Conservation (phyloP, 2,888 invertebrate species). For the Neocrepidodera transversa region DNA sequence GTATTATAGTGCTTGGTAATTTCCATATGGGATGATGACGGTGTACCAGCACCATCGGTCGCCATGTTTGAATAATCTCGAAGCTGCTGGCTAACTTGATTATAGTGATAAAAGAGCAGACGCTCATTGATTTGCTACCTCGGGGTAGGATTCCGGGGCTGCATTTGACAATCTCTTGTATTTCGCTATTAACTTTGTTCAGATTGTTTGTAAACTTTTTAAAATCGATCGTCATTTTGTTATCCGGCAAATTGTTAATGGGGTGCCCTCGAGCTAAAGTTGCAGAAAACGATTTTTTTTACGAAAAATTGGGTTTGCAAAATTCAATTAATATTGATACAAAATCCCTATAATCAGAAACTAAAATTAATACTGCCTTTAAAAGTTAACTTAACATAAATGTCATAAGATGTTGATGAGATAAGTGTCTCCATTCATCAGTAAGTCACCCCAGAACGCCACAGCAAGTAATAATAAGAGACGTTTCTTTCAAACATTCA, state of each 20-base stretch:
- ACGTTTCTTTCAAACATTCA: no score
- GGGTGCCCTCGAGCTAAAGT: background rate
- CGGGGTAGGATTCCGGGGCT: constrained; percentile 36
- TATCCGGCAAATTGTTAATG: constrained; percentile 14
- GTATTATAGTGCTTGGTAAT: constrained; percentile 58
- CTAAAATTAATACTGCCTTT: no score
- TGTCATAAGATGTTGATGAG: no score
- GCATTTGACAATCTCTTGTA: constrained; percentile 38
- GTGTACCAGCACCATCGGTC: constrained; percentile 39
- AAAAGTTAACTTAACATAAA: no score
- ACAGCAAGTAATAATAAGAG: no score
- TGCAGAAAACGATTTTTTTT: background rate
- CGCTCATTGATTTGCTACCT: constrained; percentile 47
- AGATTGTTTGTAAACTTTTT: constrained; percentile 36
- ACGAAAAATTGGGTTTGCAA: background rate
- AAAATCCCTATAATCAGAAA: no score
- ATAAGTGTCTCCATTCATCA: no score
- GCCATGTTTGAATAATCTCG: constrained; percentile 47
- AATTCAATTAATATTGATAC: no score
- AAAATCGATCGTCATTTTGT: constrained; percentile 34
- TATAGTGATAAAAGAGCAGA: constrained; percentile 55
- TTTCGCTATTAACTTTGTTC: constrained; percentile 35
- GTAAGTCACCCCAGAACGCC: no score
- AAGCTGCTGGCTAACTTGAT: constrained; percentile 54
- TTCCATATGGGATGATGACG: constrained; percentile 58